Evolutionary conservation across 2,888 invertebrate species (phyloP), one percentile per base, ranked within the genome.

Genomic region (Dryocosmus kuriphilus): DNA sequence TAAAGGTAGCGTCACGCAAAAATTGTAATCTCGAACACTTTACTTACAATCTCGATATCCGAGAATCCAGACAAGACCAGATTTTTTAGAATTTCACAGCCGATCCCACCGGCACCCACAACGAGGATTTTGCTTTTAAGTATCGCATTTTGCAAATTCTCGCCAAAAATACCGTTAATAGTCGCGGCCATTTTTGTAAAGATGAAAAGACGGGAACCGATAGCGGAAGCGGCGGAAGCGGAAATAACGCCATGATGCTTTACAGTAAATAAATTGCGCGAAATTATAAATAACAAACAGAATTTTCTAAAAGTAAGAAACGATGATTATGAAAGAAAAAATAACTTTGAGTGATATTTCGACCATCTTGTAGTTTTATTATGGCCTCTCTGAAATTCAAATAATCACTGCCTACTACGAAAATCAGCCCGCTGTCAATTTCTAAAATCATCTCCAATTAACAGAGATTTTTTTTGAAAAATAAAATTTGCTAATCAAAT

Each of bases 51-150:
- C 93, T 98, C 97, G 86, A 99, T 98, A 85, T 98, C 94, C 60
- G 94, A 94, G 91, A 99, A 99, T 82, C 99, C 99, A 82, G 97
- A 96, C 71, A 99, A 93, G 46, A 98, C 98, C 83, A 99, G 94
- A 93, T 99, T 98, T 92, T 99, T 99, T 57, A 99, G 93, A 85
- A 99, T 95, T 93, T 99, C 99, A 93, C 99, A 99, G 82, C 99
- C 99, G 88, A 99, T 99, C 79, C 99, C 99, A 83, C 99, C 99
- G 87, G 99, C 99, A 76, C 99, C 99, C 35, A 98, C 97, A 22
- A 98, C 95, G 81, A 98, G 93, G 74, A 98, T 92, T 92, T 96
- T 97, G 16, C 96, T 94, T 84, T 94, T 93, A 32, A 94, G 93
- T 80, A 97, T 94, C 71, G 94, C 93, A 86, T 95, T 93, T 81